phyloP scores from a whole-genome alignment of 2,113 vertebrate genomes.

The Tor tambroides region DNA sequence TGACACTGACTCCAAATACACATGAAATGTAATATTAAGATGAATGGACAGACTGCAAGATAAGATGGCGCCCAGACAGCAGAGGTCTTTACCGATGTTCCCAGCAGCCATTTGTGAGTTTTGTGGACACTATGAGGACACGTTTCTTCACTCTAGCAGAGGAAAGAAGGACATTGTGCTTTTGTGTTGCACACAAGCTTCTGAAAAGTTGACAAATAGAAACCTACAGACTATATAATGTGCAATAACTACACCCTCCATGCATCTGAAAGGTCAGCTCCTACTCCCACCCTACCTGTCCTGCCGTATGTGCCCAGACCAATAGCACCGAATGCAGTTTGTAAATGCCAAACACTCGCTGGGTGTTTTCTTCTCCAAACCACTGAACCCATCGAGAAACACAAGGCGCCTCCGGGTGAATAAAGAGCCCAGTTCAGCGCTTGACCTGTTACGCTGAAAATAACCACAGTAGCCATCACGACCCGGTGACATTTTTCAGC shows the following conservation, averaged over 20 bases:
- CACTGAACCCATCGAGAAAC: conserved; percentile 40
- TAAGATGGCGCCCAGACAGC: neutral
- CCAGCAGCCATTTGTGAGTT: neutral
- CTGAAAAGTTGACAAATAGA: conserved; percentile 24
- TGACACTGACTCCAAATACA: neutral
- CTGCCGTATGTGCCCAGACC: neutral
- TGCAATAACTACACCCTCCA: conserved; percentile 31
- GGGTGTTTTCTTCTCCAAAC: conserved; percentile 36
- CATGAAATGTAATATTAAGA: conserved; percentile 11
- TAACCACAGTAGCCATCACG: conserved; percentile 12
- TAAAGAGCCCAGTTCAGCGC: conserved; percentile 34
- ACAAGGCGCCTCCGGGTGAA: conserved; percentile 26
- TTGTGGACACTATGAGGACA: neutral
- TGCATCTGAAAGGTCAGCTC: conserved; percentile 37
- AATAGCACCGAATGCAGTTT: neutral
- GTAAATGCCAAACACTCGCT: conserved; percentile 40
- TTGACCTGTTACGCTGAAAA: conserved; percentile 47
- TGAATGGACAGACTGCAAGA: neutral
- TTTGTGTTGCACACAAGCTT: conserved; percentile 29
- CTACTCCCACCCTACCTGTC: conserved; percentile 9
- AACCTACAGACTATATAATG: conserved; percentile 37
- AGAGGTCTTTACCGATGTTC: neutral
- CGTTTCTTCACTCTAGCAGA: neutral
- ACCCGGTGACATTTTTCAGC: conserved; percentile 17
- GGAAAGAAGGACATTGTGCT: neutral